Conservation (phyloP, 2,888 invertebrate genomes). For the Acanthosepion lycidas region DNA sequence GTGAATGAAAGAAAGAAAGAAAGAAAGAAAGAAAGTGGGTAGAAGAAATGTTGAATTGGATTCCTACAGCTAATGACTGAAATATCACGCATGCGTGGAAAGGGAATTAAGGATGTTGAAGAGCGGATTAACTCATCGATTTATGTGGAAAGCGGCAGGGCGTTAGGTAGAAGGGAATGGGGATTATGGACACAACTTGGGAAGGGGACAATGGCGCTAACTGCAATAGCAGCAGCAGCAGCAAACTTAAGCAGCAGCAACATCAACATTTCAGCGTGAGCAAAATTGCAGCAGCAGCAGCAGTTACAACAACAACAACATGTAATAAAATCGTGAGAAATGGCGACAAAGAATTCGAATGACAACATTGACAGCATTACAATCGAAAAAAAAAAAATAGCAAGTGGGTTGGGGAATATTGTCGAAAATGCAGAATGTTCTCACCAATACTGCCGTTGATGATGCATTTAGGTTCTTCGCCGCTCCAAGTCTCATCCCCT, state of each 20-base stretch:
- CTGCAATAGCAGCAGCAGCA: neutral
- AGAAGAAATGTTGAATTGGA: neutral
- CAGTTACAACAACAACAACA: neutral
- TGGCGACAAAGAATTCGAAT: neutral
- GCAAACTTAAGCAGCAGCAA: neutral
- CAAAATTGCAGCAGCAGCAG: neutral
- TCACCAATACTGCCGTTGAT: constrained; percentile 54
- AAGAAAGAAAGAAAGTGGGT: neutral
- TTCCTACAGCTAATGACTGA: neutral
- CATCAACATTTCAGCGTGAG: neutral
- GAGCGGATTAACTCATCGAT: neutral
- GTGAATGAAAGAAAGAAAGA: neutral
- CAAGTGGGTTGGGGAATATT: neutral
- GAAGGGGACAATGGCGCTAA: neutral
- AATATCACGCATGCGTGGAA: neutral
- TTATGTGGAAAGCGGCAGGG: neutral
- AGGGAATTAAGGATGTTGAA: constrained; percentile 15
- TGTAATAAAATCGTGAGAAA: neutral
- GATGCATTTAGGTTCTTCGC: constrained; percentile 73
- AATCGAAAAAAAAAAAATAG: neutral
- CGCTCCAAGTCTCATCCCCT: constrained; percentile 76
- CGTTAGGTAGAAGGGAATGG: neutral
- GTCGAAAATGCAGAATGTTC: neutral
- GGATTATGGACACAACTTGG: neutral
- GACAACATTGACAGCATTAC: neutral